Conservation (phyloP, 2,797 vertebrate species). For the Lacerta viridis region DNA sequence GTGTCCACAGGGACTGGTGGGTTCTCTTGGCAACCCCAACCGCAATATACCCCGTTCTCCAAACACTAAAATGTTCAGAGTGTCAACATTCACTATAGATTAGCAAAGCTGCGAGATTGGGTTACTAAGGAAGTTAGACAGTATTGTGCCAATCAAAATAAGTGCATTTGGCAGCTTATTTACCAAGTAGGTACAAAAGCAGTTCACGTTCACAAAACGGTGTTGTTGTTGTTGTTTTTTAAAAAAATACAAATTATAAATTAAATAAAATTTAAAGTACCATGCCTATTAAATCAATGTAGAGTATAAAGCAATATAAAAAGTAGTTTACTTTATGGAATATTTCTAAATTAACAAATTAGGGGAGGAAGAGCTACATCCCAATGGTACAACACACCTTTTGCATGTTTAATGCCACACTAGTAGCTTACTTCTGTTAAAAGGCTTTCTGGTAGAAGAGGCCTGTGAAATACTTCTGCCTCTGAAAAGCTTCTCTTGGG, state of each 20-base stretch:
- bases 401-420: neutral
- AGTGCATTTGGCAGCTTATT: constrained; percentile 32
- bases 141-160: constrained; percentile 26
- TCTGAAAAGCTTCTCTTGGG: neutral
- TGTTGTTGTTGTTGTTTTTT: no score
- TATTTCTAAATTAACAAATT: neutral
- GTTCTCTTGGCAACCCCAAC: neutral
- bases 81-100: constrained; percentile 11
- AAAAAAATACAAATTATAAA: neutral
- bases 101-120: constrained; percentile 5
- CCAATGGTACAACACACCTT: neutral
- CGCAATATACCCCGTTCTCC: neutral
- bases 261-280: neutral
- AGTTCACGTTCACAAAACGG: neutral
- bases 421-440: neutral
- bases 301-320: neutral
- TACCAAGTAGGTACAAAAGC: constrained; percentile 4
- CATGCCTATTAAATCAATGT: neutral
- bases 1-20: neutral
- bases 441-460: neutral
- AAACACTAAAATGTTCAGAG: neutral
- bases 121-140: constrained; percentile 30
- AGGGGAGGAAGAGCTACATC: neutral
- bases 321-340: neutral
- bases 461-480: neutral